Conservation (phyloP, 2,888 invertebrate genomes). For the Liopterus haemorrhoidalis region DNA sequence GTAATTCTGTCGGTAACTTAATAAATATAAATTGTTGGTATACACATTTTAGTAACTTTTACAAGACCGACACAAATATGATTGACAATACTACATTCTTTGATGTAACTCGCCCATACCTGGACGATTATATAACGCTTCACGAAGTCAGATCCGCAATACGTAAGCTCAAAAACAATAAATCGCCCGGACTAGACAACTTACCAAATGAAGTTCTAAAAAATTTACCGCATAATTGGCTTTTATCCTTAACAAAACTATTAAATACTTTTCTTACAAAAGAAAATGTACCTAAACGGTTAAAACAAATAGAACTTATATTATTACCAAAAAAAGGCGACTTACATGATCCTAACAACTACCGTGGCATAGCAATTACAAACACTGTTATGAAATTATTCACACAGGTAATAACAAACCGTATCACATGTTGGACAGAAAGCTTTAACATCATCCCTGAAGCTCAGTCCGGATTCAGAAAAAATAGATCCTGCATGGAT, state of each 20-base stretch:
- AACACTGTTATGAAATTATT: slow-evolving; percentile 4
- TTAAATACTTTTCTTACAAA: slow-evolving; percentile 2
- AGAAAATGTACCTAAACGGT: slow-evolving; percentile 1
- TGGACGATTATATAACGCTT: slow-evolving; percentile 1
- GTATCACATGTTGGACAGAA: background rate
- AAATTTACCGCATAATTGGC: slow-evolving; percentile 6
- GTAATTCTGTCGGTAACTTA: too few relatives aligned
- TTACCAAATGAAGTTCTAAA: slow-evolving; percentile 3
- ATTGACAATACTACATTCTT: too few relatives aligned
- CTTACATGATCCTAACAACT: background rate
- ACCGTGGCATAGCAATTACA: slow-evolving; percentile 1
- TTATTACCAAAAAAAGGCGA: slow-evolving; percentile 3
- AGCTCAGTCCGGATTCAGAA: slow-evolving; percentile 7
- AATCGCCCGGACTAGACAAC: background rate
- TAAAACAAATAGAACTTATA: slow-evolving; percentile 4
- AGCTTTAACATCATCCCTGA: slow-evolving; percentile 6
- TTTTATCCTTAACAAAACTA: background rate
- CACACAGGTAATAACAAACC: slow-evolving; percentile 3
- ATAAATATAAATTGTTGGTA: too few relatives aligned
- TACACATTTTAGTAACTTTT: too few relatives aligned
- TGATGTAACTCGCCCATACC: slow-evolving; percentile 5
- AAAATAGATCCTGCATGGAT: slow-evolving; percentile 6
- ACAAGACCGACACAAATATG: too few relatives aligned
- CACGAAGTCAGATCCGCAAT: background rate
- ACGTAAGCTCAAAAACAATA: slow-evolving; percentile 1